Base-by-base conservation (phyloP, 2,888 invertebrate species). In the Fragum fragum region DNA sequence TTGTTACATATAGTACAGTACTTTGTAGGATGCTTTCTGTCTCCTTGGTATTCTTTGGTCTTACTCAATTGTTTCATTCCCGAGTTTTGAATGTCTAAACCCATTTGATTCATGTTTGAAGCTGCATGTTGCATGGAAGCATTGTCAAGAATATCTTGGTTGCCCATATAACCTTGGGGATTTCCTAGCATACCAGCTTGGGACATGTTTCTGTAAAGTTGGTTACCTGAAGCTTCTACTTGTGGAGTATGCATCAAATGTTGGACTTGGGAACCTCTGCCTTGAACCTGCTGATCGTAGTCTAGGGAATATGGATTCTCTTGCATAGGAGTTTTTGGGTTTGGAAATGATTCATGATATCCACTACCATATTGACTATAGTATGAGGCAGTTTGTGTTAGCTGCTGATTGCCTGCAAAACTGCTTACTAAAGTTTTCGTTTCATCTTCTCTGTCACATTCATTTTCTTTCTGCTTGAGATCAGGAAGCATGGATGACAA, bases 1-100 rank as follows among this genome's bases (percentile, higher is more conserved):
- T 83, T 83, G 53, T 83, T 73, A 52, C 83, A 83, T 39, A 83
- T 75, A 7, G 79, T 78, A 47, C 83, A 83, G 61, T 83, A 83
- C 53, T 83, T 83, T 28, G 83, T 73, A 21, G 83, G 83, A 52
- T 83, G 83, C 57, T 83, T 83, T 18, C 83, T 61, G 32, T 83
- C 83, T 0, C 83, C 83, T 39, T 79, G 79, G 26, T 76, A 83
- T 39, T 83, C 83, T 32, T 83, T 83, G 9, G 79, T 36, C 26
- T 74, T 74, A 26, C 61, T 61, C 29, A 61, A 29, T 32, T 76
- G 59, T 47, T 61, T 76, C 29, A 76, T 59, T 18, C 52, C 68
- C 28, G 53, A 23, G 28, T 68, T 52, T n/a, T 52, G 47, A 16
- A 55, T 28, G 11, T 74, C 69, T 16, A 42, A 23, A 7, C 29